These are phyloP conservation scores for Bedellia somnulentella DNA, from an alignment of 2,888 invertebrate species.

Conservation along the genomic window DNA sequence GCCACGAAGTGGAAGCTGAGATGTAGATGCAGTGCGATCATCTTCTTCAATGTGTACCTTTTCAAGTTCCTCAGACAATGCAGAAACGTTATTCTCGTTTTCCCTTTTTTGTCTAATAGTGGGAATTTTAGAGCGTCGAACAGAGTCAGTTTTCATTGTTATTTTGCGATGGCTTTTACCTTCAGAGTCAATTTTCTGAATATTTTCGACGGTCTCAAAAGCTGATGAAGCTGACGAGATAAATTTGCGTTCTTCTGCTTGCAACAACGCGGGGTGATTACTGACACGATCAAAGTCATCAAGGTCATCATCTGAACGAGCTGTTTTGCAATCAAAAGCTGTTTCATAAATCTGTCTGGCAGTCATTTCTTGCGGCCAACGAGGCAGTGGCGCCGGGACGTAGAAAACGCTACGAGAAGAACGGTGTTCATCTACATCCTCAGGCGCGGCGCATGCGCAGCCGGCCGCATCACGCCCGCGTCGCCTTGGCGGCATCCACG, in stretches of 20 bases:
- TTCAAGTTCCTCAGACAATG: slow-evolving; percentile 57
- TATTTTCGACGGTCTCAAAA: slow-evolving; percentile 42
- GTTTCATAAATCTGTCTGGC: slow-evolving; percentile 83
- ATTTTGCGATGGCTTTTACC: slow-evolving; percentile 52
- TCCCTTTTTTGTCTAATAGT: slow-evolving; percentile 57
- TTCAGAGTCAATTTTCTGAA: slow-evolving; percentile 48
- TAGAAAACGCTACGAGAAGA: slow-evolving; percentile 68
- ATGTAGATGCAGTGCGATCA: slow-evolving; percentile 54
- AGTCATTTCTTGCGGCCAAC: slow-evolving; percentile 64
- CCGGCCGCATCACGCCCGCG: slow-evolving; percentile 67
- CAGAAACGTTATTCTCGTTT: slow-evolving; percentile 38
- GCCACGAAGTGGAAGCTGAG: slow-evolving; percentile 67
- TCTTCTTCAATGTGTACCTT: slow-evolving; percentile 66
- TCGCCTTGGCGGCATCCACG: slow-evolving; percentile 75
- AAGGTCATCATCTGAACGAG: slow-evolving; percentile 77
- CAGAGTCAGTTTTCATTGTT: slow-evolving; percentile 57
- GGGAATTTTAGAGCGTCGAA: slow-evolving; percentile 62
- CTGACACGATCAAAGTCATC: slow-evolving; percentile 80
- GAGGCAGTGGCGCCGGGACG: slow-evolving; percentile 68
- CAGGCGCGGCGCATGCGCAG: slow-evolving; percentile 72
- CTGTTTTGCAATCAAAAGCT: slow-evolving; percentile 86
- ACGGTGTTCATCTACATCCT: slow-evolving; percentile 68
- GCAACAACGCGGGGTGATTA: slow-evolving; percentile 75
- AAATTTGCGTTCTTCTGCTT: slow-evolving; percentile 50
- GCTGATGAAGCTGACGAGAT: slow-evolving; percentile 53